A percentile compares a stretch with the other conserved stretches of the same genome.
phyloP scores from a whole-genome alignment of 1,140 invertebrate genomes.

The Cyclargus thomasi region DNA sequence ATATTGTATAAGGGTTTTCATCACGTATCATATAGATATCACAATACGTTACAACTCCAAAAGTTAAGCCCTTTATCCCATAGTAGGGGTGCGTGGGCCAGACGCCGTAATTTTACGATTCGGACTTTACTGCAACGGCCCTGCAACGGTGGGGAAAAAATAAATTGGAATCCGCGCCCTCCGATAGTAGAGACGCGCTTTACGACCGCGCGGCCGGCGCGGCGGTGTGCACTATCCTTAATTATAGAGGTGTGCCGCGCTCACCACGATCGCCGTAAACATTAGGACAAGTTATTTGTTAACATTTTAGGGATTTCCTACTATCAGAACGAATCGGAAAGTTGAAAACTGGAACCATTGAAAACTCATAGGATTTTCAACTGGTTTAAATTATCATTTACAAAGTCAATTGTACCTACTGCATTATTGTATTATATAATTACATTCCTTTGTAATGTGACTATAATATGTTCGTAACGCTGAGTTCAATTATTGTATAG shows the following conservation, averaged over 20 bases:
- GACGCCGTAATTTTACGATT: conserved; percentile 67
- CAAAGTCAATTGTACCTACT: too few relatives aligned
- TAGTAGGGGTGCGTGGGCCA: conserved; percentile 51
- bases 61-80: conserved; percentile 26
- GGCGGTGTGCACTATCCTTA: conserved; percentile 39
- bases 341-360: background rate
- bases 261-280: background rate
- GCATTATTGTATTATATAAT: too few relatives aligned
- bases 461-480: too few relatives aligned
- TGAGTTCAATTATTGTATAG: too few relatives aligned
- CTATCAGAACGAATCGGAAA: too few relatives aligned
- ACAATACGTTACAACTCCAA: conserved; percentile 3
- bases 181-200: conserved; percentile 41
- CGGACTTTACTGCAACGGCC: conserved; percentile 60
- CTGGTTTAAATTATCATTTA: too few relatives aligned
- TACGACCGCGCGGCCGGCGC: conserved; percentile 37
- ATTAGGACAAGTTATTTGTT: background rate
- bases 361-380: background rate
- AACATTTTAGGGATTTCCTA: too few relatives aligned
- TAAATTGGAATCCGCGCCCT: conserved; percentile 68
- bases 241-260: conserved; percentile 30
- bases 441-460: too few relatives aligned
- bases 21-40: background rate
- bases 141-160: conserved; percentile 67
- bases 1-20: background rate